Evolutionary conservation across 2,113 vertebrate species (phyloP).

Genomic region (Aix galericulata): DNA sequence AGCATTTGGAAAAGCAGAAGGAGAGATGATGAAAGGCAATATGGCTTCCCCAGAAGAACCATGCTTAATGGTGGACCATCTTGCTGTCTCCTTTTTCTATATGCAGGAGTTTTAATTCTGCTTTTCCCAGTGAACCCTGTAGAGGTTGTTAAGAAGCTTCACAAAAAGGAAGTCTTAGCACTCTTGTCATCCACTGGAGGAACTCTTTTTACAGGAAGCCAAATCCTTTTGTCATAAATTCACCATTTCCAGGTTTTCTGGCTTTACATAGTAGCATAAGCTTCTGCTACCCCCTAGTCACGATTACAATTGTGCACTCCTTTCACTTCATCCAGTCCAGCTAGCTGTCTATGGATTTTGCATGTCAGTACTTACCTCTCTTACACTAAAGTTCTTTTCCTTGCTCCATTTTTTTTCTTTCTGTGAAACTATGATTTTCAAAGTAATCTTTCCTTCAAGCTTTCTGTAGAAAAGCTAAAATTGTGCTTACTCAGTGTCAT

Average conservation of each 20-base stretch:
- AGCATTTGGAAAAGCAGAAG: neutral
- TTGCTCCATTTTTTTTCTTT: neutral
- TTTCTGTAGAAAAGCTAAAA: neutral
- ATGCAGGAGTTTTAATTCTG: neutral
- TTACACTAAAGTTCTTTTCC: neutral
- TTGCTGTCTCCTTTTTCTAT: neutral
- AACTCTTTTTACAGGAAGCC: neutral
- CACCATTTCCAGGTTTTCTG: neutral
- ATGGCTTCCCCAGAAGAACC: neutral
- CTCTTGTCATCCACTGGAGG: neutral
- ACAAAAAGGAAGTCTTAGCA: neutral
- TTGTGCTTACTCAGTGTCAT: neutral
- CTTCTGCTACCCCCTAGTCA: neutral
- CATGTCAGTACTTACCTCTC: neutral
- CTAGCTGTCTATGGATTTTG: neutral
- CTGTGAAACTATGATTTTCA: neutral
- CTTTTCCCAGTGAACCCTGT: neutral
- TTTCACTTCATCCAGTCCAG: neutral
- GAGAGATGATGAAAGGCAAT: neutral
- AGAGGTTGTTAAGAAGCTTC: neutral
- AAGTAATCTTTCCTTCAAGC: neutral
- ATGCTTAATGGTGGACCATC: neutral
- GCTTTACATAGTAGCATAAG: neutral
- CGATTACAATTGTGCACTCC: neutral
- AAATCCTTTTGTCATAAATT: neutral